These are phyloP conservation scores for Paracentrotus lividus DNA, from an alignment of 53 echinoderm and acorn worm species.

Conservation along the genomic window DNA sequence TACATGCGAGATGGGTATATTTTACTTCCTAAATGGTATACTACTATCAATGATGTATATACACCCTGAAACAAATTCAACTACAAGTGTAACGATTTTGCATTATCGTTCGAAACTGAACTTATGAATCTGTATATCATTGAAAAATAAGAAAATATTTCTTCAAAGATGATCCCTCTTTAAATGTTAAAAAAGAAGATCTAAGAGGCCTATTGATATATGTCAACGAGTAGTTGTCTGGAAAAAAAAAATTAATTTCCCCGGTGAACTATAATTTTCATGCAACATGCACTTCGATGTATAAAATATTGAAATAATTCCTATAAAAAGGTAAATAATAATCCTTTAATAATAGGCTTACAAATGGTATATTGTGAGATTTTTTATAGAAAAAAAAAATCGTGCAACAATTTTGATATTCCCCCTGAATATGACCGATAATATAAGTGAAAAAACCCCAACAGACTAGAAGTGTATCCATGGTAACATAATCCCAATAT, in stretches of 20 bases:
- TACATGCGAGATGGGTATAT: background rate
- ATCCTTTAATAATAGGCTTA: background rate
- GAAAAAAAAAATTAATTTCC: background rate
- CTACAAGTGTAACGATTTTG: background rate
- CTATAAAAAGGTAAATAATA: conserved; percentile 40
- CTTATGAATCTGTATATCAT: background rate
- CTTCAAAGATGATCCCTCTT: background rate
- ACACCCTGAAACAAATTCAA: background rate
- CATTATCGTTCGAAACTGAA: background rate
- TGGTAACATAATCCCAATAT: background rate
- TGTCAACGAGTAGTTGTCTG: background rate
- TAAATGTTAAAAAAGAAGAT: background rate
- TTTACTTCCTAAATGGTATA: background rate
- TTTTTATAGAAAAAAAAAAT: background rate
- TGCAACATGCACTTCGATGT: background rate
- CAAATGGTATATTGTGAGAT: background rate
- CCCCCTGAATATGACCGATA: background rate
- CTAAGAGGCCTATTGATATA: too few species aligned
- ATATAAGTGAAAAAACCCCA: background rate
- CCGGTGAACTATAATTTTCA: too few species aligned
- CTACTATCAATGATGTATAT: background rate
- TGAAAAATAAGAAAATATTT: background rate
- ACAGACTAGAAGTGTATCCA: background rate
- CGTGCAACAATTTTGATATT: background rate
- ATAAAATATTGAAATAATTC: background rate